Conservation (phyloP, 2,888 invertebrate species). For the Gastracanthus pulcherrimus region DNA sequence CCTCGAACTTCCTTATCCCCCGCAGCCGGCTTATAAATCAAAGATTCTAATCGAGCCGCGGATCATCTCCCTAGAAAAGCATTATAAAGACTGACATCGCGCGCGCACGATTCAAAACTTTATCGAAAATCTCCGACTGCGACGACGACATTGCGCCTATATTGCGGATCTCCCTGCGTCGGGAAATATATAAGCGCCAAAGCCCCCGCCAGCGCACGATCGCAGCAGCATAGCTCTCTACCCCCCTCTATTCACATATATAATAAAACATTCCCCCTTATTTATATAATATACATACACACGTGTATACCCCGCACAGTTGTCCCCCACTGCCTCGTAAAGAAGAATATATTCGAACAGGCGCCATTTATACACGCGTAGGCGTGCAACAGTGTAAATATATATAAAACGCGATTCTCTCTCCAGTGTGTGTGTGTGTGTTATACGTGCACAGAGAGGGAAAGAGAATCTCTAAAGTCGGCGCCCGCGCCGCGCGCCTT, state of each 20-base stretch:
- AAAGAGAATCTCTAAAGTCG: neutral
- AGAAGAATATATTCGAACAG: too few species aligned
- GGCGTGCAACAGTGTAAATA: neutral
- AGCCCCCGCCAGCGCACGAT: too few species aligned
- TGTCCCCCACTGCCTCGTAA: too few species aligned
- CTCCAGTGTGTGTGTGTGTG: neutral
- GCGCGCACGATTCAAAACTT: conserved; percentile 8
- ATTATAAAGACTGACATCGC: conserved; percentile 58
- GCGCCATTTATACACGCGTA: neutral
- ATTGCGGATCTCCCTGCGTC: too few species aligned
- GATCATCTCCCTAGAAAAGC: neutral
- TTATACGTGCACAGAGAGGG: neutral
- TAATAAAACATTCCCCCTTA: neutral
- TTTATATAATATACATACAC: neutral
- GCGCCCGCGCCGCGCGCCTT: neutral
- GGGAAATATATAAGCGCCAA: too few species aligned
- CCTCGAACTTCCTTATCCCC: too few species aligned
- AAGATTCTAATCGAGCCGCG: neutral
- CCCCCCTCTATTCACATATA: neutral
- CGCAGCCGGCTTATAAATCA: neutral
- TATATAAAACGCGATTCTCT: too few species aligned
- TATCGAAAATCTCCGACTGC: conserved; percentile 2
- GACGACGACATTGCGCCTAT: neutral
- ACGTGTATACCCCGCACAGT: neutral
- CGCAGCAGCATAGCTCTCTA: too few species aligned